These are phyloP conservation scores for Cosmopolites sordidus DNA, from an alignment of 2,888 invertebrate genomes.

Conservation along the genomic window DNA sequence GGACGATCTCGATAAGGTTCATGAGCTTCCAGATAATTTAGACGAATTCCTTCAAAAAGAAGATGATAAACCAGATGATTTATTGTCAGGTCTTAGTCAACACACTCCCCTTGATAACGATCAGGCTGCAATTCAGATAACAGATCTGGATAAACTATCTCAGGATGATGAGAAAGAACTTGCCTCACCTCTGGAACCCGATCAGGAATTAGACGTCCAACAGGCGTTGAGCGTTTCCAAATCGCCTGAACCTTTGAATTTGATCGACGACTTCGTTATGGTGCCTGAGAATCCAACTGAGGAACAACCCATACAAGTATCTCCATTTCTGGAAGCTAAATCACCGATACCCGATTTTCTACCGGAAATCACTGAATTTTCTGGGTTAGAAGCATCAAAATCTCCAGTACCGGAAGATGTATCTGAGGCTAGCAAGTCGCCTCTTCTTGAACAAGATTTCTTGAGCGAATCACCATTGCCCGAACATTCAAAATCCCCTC, in stretches of 20 bases:
- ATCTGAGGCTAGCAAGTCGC: background rate
- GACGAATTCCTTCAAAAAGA: conserved; percentile 39
- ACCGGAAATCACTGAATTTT: conserved; percentile 7
- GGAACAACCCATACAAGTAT: background rate
- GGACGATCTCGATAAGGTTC: conserved; percentile 57
- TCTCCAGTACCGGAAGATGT: conserved; percentile 7
- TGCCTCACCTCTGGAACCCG: conserved; percentile 34
- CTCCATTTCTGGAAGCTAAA: background rate
- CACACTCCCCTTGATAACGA: conserved; percentile 37
- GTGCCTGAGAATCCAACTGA: conserved; percentile 16
- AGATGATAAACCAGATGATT: conserved; percentile 30
- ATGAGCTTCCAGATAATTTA: conserved; percentile 54
- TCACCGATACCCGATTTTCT: background rate
- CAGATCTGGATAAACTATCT: conserved; percentile 38
- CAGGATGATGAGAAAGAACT: conserved; percentile 38
- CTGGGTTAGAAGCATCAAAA: background rate
- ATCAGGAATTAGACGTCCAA: conserved; percentile 15
- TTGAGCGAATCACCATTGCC: conserved; percentile 2
- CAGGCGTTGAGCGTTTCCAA: background rate
- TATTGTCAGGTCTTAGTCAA: conserved; percentile 40
- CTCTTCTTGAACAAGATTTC: background rate
- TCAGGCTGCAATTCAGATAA: conserved; percentile 35
- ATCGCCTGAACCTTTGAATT: background rate
- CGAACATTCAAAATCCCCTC: conserved; percentile 3
- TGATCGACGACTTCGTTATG: conserved; percentile 4